Evolutionary conservation across 2,888 invertebrate genomes (phyloP).

Genomic region (Plebejus melissa): DNA sequence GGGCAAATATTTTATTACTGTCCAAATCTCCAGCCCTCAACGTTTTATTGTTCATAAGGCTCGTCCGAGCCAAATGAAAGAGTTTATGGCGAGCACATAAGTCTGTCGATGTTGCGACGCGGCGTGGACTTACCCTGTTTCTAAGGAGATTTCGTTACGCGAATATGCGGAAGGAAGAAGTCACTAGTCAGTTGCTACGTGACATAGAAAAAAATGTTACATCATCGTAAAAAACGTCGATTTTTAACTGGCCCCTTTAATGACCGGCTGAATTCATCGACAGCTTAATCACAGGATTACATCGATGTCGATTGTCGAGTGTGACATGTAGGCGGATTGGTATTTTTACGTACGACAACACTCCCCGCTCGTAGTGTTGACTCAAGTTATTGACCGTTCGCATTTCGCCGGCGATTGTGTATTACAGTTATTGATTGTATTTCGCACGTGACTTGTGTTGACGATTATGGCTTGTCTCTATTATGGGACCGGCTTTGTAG

Average conservation of each 20-base stretch:
- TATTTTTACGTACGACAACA: slow-evolving; percentile 50
- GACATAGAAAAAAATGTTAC: background rate
- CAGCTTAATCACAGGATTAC: slow-evolving; percentile 23
- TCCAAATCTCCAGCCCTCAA: slow-evolving; percentile 78
- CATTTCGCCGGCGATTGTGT: slow-evolving; percentile 71
- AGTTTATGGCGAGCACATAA: slow-evolving; percentile 76
- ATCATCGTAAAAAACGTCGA: background rate
- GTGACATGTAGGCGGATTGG: slow-evolving; percentile 33
- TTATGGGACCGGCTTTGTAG: slow-evolving; percentile 52
- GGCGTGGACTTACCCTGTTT: slow-evolving; percentile 47
- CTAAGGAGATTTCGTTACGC: slow-evolving; percentile 37
- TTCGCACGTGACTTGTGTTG: slow-evolving; percentile 73
- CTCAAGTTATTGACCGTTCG: slow-evolving; percentile 73
- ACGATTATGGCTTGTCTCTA: slow-evolving; percentile 58
- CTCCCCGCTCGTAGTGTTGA: slow-evolving; percentile 58
- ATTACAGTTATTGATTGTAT: slow-evolving; percentile 76
- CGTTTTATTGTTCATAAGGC: slow-evolving; percentile 80
- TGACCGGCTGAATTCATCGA: slow-evolving; percentile 11
- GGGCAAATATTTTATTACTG: slow-evolving; percentile 80
- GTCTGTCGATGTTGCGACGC: slow-evolving; percentile 68
- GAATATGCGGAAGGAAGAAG: background rate
- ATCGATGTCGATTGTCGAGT: slow-evolving; percentile 29
- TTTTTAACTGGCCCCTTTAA: slow-evolving; percentile 17
- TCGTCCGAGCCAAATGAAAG: slow-evolving; percentile 79
- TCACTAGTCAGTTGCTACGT: background rate